Conservation (phyloP, 1,140 invertebrate species). For the Ephestia elutella region DNA sequence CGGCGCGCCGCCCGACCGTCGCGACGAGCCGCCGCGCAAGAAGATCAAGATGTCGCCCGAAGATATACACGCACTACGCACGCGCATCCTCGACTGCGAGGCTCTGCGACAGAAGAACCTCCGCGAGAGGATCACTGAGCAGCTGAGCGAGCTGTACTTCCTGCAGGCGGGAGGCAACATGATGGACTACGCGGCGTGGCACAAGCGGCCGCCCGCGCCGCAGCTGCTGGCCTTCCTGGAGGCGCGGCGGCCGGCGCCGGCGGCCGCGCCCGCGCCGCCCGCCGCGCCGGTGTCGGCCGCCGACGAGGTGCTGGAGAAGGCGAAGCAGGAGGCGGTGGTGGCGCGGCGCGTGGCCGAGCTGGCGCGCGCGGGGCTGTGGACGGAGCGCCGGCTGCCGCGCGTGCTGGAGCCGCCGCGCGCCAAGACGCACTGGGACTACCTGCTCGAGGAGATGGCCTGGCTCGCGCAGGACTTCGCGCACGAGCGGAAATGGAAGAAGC, state of each 20-base stretch:
- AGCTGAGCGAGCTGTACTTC: slow-evolving; percentile 88
- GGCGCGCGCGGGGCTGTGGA: slow-evolving; percentile 94
- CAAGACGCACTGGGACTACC: slow-evolving; percentile 99
- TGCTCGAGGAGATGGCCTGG: slow-evolving; percentile 99
- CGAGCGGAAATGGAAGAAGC: slow-evolving; percentile 98
- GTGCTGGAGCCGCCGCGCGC: slow-evolving; percentile 90
- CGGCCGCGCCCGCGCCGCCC: slow-evolving; percentile 77
- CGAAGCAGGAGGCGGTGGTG: slow-evolving; percentile 94
- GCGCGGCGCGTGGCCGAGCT: slow-evolving; percentile 92
- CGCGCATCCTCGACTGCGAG: slow-evolving; percentile 52
- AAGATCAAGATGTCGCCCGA: slow-evolving; percentile 35
- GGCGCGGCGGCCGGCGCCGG: slow-evolving; percentile 78
- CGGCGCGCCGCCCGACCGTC: slow-evolving; percentile 17
- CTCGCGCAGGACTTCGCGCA: slow-evolving; percentile 97
- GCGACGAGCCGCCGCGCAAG: slow-evolving; percentile 54
- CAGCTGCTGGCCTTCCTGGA: slow-evolving; percentile 84
- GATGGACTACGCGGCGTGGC: slow-evolving; percentile 89
- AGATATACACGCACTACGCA: slow-evolving; percentile 41
- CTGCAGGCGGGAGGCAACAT: slow-evolving; percentile 89
- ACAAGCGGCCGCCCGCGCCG: slow-evolving; percentile 82
- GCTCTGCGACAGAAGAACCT: slow-evolving; percentile 45
- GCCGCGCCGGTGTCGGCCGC: slow-evolving; percentile 72
- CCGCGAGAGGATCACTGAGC: slow-evolving; percentile 80
- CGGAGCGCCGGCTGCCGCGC: slow-evolving; percentile 92
- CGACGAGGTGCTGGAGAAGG: slow-evolving; percentile 58